Percentiles rank a stretch among this genome's conserved stretches.
Conservation (phyloP, 2,888 invertebrate genomes). For the Cryptocephalus primarius region DNA sequence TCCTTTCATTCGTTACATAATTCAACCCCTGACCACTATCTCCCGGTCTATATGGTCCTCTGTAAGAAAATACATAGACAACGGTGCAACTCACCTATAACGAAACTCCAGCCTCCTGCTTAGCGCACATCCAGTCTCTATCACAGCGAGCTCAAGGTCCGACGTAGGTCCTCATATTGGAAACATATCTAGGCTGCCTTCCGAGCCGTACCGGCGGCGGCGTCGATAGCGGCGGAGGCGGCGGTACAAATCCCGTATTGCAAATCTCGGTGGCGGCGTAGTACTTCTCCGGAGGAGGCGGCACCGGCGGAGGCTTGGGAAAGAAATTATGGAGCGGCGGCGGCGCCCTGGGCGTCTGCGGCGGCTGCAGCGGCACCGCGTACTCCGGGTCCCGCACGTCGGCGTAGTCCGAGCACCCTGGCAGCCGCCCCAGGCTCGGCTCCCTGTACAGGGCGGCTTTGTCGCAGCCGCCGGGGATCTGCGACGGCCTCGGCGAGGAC, state of each 20-base stretch:
- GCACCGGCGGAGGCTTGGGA: conserved; percentile 51
- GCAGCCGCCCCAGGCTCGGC: conserved; percentile 28
- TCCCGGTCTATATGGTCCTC: too few relatives aligned
- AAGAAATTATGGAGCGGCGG: conserved; percentile 46
- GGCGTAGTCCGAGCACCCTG: conserved; percentile 29
- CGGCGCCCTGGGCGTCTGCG: conserved; percentile 39
- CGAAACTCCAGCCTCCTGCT: background rate
- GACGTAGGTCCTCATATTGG: conserved; percentile 30
- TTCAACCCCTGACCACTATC: too few relatives aligned
- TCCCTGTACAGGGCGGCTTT: conserved; percentile 35
- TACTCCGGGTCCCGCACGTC: conserved; percentile 50
- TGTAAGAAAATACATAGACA: too few relatives aligned
- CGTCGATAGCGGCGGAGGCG: conserved; percentile 33
- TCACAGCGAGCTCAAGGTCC: conserved; percentile 34
- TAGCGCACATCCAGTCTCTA: conserved; percentile 15
- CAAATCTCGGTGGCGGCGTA: conserved; percentile 61
- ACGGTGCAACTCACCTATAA: background rate
- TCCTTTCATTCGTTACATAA: too few relatives aligned
- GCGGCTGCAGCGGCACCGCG: conserved; percentile 47
- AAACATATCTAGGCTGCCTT: conserved; percentile 35
- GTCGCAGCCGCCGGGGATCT: conserved; percentile 30
- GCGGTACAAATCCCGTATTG: conserved; percentile 36
- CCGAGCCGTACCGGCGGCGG: conserved; percentile 37
- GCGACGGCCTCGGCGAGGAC: conserved; percentile 26
- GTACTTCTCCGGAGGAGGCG: conserved; percentile 59